These are phyloP conservation scores for Agrotis ipsilon DNA, from an alignment of 2,888 invertebrate species.

Conservation along the genomic window DNA sequence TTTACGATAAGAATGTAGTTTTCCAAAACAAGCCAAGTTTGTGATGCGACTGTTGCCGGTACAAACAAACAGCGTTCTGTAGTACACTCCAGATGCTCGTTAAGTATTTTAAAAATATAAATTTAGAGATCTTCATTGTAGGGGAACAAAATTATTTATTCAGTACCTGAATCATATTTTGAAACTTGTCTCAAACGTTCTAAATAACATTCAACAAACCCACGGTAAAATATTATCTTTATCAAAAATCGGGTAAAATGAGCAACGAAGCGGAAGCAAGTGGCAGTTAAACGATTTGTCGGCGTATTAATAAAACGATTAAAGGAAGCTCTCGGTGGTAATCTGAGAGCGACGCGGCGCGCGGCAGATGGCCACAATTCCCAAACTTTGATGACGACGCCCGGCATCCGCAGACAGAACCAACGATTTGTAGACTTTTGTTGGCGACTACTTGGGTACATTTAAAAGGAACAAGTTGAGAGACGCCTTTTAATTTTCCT, in stretches of 20 bases:
- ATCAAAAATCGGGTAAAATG: constrained; percentile 68
- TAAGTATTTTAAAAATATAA: too few relatives aligned
- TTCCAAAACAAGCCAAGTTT: background rate
- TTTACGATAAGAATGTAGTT: constrained; percentile 3
- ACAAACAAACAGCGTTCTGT: background rate
- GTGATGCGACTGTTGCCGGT: background rate
- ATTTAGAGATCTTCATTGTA: too few relatives aligned
- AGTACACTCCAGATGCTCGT: too few relatives aligned
- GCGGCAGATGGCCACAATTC: constrained; percentile 90
- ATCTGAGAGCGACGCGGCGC: constrained; percentile 87
- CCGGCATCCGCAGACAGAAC: constrained; percentile 80
- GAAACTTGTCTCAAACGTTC: constrained; percentile 2
- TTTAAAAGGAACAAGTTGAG: constrained; percentile 76
- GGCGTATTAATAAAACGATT: constrained; percentile 91
- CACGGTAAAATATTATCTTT: constrained; percentile 57
- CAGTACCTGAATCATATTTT: constrained; percentile 2
- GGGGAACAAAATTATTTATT: background rate
- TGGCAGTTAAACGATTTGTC: constrained; percentile 89
- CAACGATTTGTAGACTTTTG: constrained; percentile 86
- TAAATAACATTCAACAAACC: constrained; percentile 51
- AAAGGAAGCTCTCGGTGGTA: constrained; percentile 89
- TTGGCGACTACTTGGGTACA: constrained; percentile 78
- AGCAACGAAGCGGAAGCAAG: constrained; percentile 76
- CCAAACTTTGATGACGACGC: constrained; percentile 89
- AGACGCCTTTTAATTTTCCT: constrained; percentile 71